Conservation (phyloP, 2,888 invertebrate genomes). For the Ophion slaviceki region DNA sequence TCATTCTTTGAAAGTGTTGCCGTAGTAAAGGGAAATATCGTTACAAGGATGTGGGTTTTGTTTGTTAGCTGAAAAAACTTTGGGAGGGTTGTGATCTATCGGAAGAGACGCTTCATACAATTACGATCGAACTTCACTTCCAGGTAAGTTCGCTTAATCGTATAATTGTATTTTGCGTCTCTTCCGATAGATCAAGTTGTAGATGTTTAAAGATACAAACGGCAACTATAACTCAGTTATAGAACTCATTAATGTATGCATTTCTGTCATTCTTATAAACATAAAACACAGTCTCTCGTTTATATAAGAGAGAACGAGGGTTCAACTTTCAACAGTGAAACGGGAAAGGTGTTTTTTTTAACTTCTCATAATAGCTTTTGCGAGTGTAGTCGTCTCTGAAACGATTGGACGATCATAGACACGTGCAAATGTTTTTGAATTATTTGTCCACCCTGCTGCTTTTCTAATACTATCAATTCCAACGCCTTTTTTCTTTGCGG, state of each 20-base stretch:
- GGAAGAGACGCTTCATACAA: no score
- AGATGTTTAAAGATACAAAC: constrained; percentile 41
- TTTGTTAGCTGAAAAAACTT: neutral
- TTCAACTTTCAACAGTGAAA: neutral
- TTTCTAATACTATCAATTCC: constrained; percentile 36
- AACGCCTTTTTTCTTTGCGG: constrained; percentile 29
- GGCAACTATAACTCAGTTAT: neutral
- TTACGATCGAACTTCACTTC: no score
- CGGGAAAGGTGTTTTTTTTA: constrained; percentile 1
- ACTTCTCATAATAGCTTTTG: constrained; percentile 21
- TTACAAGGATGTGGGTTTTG: no score
- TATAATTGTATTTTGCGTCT: no score
- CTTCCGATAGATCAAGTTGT: neutral
- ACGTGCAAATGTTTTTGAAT: constrained; percentile 38
- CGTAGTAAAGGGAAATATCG: neutral
- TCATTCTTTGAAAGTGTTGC: constrained; percentile 11
- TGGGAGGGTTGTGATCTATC: neutral
- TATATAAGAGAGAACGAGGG: constrained; percentile 7
- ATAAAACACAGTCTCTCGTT: constrained; percentile 13
- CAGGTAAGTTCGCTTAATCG: no score
- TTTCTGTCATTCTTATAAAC: constrained; percentile 25
- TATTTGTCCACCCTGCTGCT: constrained; percentile 31
- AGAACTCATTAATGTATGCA: constrained; percentile 31
- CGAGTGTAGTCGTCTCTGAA: constrained; percentile 16
- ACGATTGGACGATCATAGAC: constrained; percentile 34